Base-by-base conservation (phyloP, 2,797 vertebrate species). In the Cossypha heuglini region DNA sequence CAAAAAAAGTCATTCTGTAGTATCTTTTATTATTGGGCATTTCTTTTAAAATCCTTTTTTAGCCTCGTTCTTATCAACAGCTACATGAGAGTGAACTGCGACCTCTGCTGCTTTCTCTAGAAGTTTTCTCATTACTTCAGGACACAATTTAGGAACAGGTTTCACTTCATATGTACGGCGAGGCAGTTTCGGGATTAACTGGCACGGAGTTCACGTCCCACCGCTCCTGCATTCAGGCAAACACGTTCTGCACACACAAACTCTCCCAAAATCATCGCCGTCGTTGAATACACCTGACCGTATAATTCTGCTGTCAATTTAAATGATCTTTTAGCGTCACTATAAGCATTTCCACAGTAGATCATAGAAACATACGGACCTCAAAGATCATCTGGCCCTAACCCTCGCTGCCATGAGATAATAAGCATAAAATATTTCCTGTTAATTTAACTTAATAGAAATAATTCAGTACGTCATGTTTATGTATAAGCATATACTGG, bases 401-500 rank as follows among this genome's bases (percentile, higher is more conserved):
- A 38, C 2, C 3, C 13, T 22, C 2, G 8, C 10, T 25, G 5
- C 12, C 5, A 11, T 17, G 35, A 35, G 22, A 37, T 31, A 74
- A 42, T 37, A 55, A 55, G 31, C 19, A 35, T n/a, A 15, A 28
- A 25, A 11, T 64, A 46, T 46, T 22, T 40, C 52, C 31, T 45
- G 59, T 11, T 19, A 28, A 42, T 40, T 49, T 33, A 38, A 48
- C n/a, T 58, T 9, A 40, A 20, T 0, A 54, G 13, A 66, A 58
- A 31, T 20, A 63, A 2, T 0, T 8, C 19, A 33, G 7, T 20
- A 43, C 11, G 1, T 16, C 9, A 2, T 19, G 5, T 8, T 45
- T 37, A n/a, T 1, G 0, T 16, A 37, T 31, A 24, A 40, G 31
- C 4, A 33, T 1, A 10, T 1, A 11, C 10, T 5, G 6, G 0